These are phyloP conservation scores for Drosophila niveifrons DNA, from an alignment of 2,888 invertebrate genomes.

Conservation along the genomic window DNA sequence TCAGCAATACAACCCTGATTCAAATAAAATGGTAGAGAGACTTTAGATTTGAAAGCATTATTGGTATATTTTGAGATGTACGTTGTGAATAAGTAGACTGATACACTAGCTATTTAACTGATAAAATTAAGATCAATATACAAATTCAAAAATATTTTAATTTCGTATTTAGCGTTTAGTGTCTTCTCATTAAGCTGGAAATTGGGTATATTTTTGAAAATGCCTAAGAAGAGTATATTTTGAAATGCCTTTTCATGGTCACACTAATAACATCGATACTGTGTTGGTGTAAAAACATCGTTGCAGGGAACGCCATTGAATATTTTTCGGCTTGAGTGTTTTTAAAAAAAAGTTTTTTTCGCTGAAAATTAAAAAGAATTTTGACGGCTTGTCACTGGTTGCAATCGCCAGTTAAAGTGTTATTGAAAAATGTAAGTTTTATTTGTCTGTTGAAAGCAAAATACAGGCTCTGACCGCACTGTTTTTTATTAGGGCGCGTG, in stretches of 20 bases:
- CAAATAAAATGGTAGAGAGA: no score
- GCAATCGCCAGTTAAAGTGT: background rate
- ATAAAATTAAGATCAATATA: no score
- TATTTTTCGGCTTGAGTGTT: conserved; percentile 9
- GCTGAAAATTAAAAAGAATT: background rate
- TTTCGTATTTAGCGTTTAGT: no score
- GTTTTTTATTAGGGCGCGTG: conserved; percentile 88
- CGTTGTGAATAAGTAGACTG: no score
- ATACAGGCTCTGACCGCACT: conserved; percentile 8
- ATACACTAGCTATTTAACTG: no score
- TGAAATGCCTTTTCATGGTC: background rate
- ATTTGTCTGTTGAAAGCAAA: background rate
- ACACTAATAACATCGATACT: conserved; percentile 13
- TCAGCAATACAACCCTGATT: no score
- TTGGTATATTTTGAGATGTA: no score
- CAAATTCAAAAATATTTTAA: no score
- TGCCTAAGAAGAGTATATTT: background rate
- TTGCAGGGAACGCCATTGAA: conserved; percentile 53
- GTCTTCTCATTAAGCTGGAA: no score
- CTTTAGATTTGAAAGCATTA: no score
- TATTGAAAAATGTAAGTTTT: conserved; percentile 55
- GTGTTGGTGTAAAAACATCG: conserved; percentile 39
- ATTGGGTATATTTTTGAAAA: background rate
- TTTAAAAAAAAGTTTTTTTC: conserved; percentile 31
- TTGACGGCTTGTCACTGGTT: conserved; percentile 26